Percentiles rank a stretch among this genome's conserved stretches.
These are phyloP conservation scores for Melanostigma gelatinosum DNA, from an alignment of 2,113 vertebrate genomes.

Conservation along the genomic window DNA sequence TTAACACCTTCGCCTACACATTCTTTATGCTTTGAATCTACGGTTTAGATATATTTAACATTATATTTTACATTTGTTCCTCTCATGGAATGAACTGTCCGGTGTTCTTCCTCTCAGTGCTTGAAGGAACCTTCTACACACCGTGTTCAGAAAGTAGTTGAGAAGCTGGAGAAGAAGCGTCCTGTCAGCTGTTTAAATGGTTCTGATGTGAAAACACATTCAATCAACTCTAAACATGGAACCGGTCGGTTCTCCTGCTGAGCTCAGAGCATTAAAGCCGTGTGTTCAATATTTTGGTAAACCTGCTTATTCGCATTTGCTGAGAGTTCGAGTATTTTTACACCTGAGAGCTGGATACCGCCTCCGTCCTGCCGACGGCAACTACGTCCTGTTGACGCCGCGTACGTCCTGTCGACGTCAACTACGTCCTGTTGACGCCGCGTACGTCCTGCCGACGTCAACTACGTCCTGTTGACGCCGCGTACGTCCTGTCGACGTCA, in stretches of 20 bases:
- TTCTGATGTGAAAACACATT: slow-evolving; percentile 5
- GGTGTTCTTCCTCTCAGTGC: neutral
- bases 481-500: too few relatives aligned
- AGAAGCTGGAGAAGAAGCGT: slow-evolving; percentile 5
- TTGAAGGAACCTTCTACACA: too few relatives aligned
- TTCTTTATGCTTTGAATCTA: slow-evolving; percentile 17
- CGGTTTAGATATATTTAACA: slow-evolving; percentile 11
- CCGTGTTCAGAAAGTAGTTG: neutral
- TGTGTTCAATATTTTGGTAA: neutral
- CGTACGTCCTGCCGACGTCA: too few relatives aligned
- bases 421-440: too few relatives aligned
- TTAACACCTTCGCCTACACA: slow-evolving; percentile 1
- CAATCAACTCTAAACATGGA: neutral
- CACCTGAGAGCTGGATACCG: too few relatives aligned
- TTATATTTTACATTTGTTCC: neutral
- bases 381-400: too few relatives aligned
- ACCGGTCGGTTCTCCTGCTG: neutral
- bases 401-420: too few relatives aligned
- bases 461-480: too few relatives aligned
- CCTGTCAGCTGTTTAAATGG: neutral
- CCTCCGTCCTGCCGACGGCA: too few relatives aligned
- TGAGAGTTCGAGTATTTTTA: too few relatives aligned
- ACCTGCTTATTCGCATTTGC: neutral
- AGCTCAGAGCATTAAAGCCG: neutral
- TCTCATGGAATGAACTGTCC: neutral